These are phyloP conservation scores for Pachypanchax playfairii DNA, from an alignment of 2,113 vertebrate species.

Conservation along the genomic window DNA sequence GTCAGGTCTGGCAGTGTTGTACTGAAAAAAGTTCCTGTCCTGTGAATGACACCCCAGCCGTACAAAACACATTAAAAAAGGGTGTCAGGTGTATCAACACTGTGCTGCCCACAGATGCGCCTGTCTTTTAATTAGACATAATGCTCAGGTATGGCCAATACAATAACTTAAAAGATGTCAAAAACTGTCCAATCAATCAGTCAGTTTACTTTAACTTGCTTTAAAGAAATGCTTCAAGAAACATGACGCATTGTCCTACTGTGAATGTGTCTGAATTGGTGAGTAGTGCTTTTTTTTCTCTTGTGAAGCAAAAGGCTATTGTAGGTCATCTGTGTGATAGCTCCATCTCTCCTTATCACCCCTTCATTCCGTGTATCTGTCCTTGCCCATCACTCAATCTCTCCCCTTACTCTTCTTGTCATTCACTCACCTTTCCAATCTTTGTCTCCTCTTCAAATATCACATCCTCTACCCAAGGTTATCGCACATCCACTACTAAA, in stretches of 20 bases:
- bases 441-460: conserved; percentile 57
- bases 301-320: conserved; percentile 48
- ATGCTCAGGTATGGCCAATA: neutral
- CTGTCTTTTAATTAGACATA: too few relatives aligned
- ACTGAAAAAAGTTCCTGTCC: neutral
- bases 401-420: conserved; percentile 54
- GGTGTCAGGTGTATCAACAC: neutral
- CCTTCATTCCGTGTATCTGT: conserved; percentile 69
- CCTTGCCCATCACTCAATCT: conserved; percentile 69
- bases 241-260: conserved; percentile 17
- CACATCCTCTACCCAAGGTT: conserved; percentile 65
- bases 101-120: neutral
- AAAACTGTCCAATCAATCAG: neutral
- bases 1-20: neutral
- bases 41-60: too few relatives aligned
- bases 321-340: conserved; percentile 70
- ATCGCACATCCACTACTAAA: conserved; percentile 49
- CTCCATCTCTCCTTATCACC: conserved; percentile 71
- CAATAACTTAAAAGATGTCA: neutral
- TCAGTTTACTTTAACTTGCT: neutral
- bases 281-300: conserved; percentile 32
- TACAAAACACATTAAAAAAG: neutral
- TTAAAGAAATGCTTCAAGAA: conserved; percentile 11
- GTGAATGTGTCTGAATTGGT: conserved; percentile 9
- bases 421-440: conserved; percentile 68